These are phyloP conservation scores for Gryon sp. DNA, from an alignment of 1,140 invertebrate genomes.

Conservation along the genomic window DNA sequence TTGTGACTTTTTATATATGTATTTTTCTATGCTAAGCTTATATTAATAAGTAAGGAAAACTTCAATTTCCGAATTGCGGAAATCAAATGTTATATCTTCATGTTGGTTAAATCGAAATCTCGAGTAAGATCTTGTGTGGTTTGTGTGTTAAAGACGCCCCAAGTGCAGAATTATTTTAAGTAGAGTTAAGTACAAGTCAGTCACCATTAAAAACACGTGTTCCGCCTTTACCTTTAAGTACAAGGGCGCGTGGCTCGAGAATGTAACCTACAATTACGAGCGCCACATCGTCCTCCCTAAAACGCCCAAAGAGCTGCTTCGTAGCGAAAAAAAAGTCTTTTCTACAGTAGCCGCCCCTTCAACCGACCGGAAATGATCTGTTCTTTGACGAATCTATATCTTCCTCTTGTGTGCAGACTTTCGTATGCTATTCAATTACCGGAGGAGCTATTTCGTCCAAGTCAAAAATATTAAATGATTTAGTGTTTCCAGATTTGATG, in stretches of 20 bases:
- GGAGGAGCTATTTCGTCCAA: conserved; percentile 20
- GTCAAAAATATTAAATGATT: conserved; percentile 43
- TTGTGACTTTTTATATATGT: no score
- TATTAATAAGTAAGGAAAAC: no score
- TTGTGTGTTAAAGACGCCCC: no score
- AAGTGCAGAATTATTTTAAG: conserved; percentile 51
- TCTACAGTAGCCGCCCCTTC: conserved; percentile 62
- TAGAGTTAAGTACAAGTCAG: conserved; percentile 53
- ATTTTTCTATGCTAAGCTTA: no score
- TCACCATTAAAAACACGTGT: conserved; percentile 65
- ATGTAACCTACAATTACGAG: conserved; percentile 66
- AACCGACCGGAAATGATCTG: conserved; percentile 61
- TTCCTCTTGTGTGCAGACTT: conserved; percentile 32
- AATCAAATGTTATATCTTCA: no score
- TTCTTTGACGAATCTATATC: conserved; percentile 47
- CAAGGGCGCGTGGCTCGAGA: conserved; percentile 64
- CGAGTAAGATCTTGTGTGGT: not conserved
- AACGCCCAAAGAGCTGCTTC: conserved; percentile 60
- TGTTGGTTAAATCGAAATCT: no score
- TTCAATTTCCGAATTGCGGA: no score
- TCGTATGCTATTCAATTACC: conserved; percentile 44
- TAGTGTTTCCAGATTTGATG: conserved; percentile 39
- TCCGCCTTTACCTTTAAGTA: conserved; percentile 64
- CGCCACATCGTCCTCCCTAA: conserved; percentile 62
- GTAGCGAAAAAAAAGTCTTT: conserved; percentile 61